Evolutionary conservation across 2,888 invertebrate genomes (phyloP).

Genomic region (Amblyjoppa fuscipennis): DNA sequence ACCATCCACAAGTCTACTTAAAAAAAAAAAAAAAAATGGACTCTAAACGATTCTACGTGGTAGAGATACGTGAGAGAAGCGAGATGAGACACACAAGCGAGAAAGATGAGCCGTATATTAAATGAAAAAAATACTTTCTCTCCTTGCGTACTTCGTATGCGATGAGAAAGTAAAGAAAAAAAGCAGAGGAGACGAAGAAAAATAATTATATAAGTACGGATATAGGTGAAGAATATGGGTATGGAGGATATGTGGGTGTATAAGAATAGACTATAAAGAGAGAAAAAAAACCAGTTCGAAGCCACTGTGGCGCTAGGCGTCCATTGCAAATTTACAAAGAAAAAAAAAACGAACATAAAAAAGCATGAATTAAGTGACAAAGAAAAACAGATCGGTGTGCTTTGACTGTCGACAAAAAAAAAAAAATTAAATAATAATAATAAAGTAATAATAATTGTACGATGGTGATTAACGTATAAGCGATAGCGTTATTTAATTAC

Average conservation of each 20-base stretch:
- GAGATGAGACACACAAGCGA: conserved; percentile 40
- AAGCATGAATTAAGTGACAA: conserved; percentile 48
- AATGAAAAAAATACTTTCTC: not conserved
- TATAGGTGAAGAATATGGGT: conserved; percentile 39
- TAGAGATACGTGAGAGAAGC: conserved; percentile 26
- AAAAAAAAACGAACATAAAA: conserved; percentile 51
- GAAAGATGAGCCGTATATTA: conserved; percentile 39
- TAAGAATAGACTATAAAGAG: conserved; percentile 39
- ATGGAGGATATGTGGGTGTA: conserved; percentile 33
- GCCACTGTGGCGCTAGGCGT: conserved; percentile 63
- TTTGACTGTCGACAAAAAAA: conserved; percentile 67
- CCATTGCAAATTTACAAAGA: conserved; percentile 60
- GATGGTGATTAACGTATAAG: conserved; percentile 57
- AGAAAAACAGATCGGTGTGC: conserved; percentile 65
- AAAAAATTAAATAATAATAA: conserved; percentile 37
- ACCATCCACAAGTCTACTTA: conserved; percentile 62
- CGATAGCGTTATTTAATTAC: conserved; percentile 51
- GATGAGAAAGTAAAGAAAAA: conserved; percentile 23
- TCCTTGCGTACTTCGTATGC: too few relatives aligned
- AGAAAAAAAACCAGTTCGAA: conserved; percentile 32
- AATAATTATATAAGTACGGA: conserved; percentile 34
- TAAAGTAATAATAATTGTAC: conserved; percentile 33
- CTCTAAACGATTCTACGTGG: conserved; percentile 74
- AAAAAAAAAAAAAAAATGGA: conserved; percentile 66
- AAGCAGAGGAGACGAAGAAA: conserved; percentile 53